Evolutionary conservation across 1,140 invertebrate species (phyloP).

Genomic region (Chelonus insularis): DNA sequence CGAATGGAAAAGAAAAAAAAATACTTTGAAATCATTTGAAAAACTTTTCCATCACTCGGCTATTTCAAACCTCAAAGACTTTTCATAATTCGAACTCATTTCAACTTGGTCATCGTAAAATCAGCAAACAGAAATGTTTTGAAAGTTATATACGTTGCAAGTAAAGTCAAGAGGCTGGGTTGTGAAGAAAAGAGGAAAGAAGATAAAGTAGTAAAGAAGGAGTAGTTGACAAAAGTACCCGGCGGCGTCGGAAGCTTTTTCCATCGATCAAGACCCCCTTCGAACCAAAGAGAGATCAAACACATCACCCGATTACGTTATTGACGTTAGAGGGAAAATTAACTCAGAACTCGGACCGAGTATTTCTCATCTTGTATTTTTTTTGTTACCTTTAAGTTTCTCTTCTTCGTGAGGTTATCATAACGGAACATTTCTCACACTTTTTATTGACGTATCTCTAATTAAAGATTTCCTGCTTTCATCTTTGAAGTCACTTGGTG

Average conservation of each 20-base stretch:
- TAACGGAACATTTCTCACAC: background rate
- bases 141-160: conserved; percentile 20
- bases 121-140: conserved; percentile 15
- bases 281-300: conserved; percentile 25
- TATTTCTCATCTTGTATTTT: conserved; percentile 17
- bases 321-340: conserved; percentile 16
- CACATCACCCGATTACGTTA: conserved; percentile 26
- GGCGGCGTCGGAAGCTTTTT: conserved; percentile 16
- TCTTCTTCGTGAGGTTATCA: conserved; percentile 11
- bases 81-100: conserved; percentile 28
- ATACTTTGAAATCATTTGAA: too few relatives aligned
- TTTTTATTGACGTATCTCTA: conserved; percentile 23
- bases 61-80: background rate
- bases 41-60: too few relatives aligned
- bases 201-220: background rate
- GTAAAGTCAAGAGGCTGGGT: background rate
- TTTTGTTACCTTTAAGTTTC: background rate
- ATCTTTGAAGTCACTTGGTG: too few relatives aligned
- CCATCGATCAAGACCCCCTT: conserved; percentile 18
- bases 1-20: too few relatives aligned
- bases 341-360: conserved; percentile 17
- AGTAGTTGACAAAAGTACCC: conserved; percentile 2
- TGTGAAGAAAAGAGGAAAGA: background rate
- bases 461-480: conserved; percentile 14
- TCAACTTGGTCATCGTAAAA: conserved; percentile 23